Conservation (phyloP, 1,140 invertebrate genomes). For the Heliothis subflexa region DNA sequence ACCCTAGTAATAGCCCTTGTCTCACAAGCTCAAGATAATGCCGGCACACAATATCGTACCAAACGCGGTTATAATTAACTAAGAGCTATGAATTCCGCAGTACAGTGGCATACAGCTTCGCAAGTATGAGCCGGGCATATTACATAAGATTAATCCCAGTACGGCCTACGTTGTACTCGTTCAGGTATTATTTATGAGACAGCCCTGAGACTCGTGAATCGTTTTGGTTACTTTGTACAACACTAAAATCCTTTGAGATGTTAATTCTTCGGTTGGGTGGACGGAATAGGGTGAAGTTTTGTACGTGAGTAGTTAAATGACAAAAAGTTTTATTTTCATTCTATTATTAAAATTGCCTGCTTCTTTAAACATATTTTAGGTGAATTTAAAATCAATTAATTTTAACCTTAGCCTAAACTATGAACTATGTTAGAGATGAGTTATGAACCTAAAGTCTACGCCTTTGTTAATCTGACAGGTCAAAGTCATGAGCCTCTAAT, state of each 20-base stretch:
- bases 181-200: constrained; percentile 39
- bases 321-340: neutral
- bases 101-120: constrained; percentile 25
- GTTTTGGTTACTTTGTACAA: constrained; percentile 24
- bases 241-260: constrained; percentile 29
- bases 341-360: too few species aligned
- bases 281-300: neutral
- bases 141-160: constrained; percentile 45
- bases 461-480: constrained; percentile 6
- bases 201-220: constrained; percentile 20
- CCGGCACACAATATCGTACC: constrained; percentile 31
- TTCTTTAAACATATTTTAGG: too few species aligned
- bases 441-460: constrained; percentile 2
- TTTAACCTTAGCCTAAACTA: too few species aligned
- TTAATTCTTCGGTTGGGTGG: constrained; percentile 7
- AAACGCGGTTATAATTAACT: constrained; percentile 44
- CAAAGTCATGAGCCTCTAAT: constrained; percentile 20
- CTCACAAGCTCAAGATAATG: constrained; percentile 36
- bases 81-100: constrained; percentile 44
- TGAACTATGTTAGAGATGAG: neutral
- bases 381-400: too few species aligned
- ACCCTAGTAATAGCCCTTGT: constrained; percentile 38
- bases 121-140: constrained; percentile 28
- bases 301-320: neutral
- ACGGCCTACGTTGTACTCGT: constrained; percentile 27